A percentile compares a stretch with the other conserved stretches of the same genome.
These are phyloP conservation scores for Hyles vespertilio DNA, from an alignment of 1,140 invertebrate species.

Conservation along the genomic window DNA sequence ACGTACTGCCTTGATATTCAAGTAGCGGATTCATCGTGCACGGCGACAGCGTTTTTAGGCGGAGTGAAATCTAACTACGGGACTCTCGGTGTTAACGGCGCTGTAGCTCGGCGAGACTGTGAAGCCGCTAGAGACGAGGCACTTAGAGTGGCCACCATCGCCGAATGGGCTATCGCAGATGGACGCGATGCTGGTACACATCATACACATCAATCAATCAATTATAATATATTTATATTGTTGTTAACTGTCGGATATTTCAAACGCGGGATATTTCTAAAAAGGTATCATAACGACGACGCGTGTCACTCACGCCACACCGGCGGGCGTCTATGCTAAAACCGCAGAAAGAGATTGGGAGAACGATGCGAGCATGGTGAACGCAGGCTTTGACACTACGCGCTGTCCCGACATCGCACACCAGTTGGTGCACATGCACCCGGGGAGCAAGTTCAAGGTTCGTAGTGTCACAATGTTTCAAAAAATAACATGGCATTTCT, in stretches of 20 bases:
- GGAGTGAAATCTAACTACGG: not conserved
- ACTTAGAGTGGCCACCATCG: not conserved
- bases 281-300: slow-evolving; percentile 80
- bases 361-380: slow-evolving; percentile 14
- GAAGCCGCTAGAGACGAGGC: slow-evolving; percentile 32
- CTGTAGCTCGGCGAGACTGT: slow-evolving; percentile 33
- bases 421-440: slow-evolving; percentile 69
- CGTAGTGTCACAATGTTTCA: slow-evolving; percentile 32
- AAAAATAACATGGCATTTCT: too few relatives aligned
- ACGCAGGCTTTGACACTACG: slow-evolving; percentile 20
- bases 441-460: slow-evolving; percentile 76
- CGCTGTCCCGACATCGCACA: slow-evolving; percentile 82
- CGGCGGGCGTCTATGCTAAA: slow-evolving; percentile 23
- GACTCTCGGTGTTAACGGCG: not conserved
- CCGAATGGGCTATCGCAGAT: slow-evolving; percentile 53
- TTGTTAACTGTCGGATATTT: not conserved
- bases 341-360: slow-evolving; percentile 24
- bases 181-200: slow-evolving; percentile 82
- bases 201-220: not conserved
- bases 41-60: not conserved
- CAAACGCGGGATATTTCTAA: too few relatives aligned
- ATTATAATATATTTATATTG: not conserved
- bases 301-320: slow-evolving; percentile 17
- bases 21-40: not conserved
- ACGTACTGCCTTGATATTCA: not conserved